Percentiles rank a stretch among this genome's conserved stretches.
Evolutionary conservation across 2,113 vertebrate species (phyloP).

Genomic region (Xiphophorus hellerii): DNA sequence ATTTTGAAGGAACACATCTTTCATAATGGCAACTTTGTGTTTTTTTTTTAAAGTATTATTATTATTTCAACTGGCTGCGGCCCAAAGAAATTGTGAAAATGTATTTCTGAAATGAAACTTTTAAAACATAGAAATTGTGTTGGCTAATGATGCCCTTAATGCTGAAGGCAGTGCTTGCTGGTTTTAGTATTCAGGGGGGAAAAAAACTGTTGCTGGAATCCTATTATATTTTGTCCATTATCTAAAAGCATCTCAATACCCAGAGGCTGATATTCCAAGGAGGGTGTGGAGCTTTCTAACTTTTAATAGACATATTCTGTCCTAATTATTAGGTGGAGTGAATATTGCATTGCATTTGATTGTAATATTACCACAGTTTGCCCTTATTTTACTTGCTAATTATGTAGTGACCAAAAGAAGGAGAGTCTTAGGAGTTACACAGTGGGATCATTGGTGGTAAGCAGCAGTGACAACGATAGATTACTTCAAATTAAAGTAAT

Average conservation of each 20-base stretch:
- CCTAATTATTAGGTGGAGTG: not conserved
- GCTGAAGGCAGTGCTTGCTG: not conserved
- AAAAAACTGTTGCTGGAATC: not conserved
- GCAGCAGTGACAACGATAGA: conserved; percentile 2
- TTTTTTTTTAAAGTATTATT: not conserved
- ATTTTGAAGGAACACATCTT: not conserved
- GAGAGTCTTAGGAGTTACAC: not conserved
- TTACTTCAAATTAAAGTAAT: conserved; percentile 7
- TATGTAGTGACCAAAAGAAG: not conserved
- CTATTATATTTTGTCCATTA: conserved; percentile 1
- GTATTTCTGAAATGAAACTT: not conserved
- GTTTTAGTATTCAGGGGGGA: not conserved
- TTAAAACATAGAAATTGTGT: not conserved
- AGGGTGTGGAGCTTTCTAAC: not conserved
- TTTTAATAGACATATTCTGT: not conserved
- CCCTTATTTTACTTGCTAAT: conserved; percentile 6
- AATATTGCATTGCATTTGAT: not conserved
- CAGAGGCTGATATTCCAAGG: not conserved
- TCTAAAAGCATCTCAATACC: not conserved
- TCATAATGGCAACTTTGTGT: not conserved
- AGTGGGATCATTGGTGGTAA: conserved; percentile 15
- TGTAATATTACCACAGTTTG: conserved; percentile 2
- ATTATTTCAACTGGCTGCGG: not conserved
- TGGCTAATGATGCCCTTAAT: not conserved
- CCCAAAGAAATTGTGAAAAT: not conserved